These are phyloP conservation scores for Rhinopithecus roxellana DNA, from an alignment of 2,113 vertebrate genomes.

Conservation along the genomic window DNA sequence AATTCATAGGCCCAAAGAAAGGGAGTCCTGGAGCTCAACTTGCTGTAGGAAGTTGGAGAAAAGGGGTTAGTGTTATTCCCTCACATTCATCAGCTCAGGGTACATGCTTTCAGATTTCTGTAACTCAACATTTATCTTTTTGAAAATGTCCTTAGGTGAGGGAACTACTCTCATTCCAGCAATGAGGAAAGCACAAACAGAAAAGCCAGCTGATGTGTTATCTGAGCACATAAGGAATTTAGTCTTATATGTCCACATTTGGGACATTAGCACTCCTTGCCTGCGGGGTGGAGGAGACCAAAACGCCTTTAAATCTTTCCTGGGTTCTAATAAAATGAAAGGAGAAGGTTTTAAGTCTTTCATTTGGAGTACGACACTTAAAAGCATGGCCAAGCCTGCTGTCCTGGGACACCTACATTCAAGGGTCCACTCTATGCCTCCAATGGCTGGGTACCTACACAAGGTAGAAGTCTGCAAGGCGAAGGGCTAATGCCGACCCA, in stretches of 20 bases:
- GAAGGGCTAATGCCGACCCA: too few relatives aligned
- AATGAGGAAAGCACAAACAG: conserved; percentile 6
- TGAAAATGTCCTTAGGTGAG: neutral
- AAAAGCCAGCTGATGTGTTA: conserved; percentile 35
- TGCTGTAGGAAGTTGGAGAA: neutral
- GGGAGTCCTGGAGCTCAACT: neutral
- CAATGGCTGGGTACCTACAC: neutral
- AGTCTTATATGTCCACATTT: neutral
- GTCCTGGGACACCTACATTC: neutral
- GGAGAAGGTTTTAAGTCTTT: neutral
- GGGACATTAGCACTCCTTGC: neutral
- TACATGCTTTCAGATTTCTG: neutral
- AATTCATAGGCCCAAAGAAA: neutral
- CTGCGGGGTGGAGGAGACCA: neutral
- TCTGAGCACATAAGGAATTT: neutral
- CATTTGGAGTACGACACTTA: neutral
- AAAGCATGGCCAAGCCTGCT: neutral
- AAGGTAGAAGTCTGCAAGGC: neutral
- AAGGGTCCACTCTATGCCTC: neutral
- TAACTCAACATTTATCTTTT: conserved; percentile 28
- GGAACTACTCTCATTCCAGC: neutral
- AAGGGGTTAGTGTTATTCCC: neutral
- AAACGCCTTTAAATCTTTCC: conserved; percentile 13
- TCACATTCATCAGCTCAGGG: neutral
- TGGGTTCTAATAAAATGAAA: neutral